Evolutionary conservation across 2,113 vertebrate species (phyloP), one percentile per base, ranked within the genome.

Genomic region (Gulo gulo): DNA sequence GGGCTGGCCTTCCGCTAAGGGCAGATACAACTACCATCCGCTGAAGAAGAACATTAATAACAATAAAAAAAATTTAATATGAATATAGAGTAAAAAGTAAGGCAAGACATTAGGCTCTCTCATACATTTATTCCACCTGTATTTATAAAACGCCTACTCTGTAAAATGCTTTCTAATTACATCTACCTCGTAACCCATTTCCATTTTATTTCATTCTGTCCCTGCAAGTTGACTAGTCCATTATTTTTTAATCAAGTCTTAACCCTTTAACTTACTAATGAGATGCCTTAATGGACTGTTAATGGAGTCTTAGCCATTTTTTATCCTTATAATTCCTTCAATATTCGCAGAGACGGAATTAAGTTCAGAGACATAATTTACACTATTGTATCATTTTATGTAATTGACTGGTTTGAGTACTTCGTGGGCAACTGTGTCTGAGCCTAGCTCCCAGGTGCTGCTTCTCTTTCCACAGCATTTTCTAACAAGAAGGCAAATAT

Each of bases 261-360:
- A 95, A 97, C 34, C 50, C 55, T 96, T 97, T 45, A 55, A 39
- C 57, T 15, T 93, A 26, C 18, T 45, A 85, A 88, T 31, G 42
- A 81, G 21, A 63, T n/a, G 24, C 23, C 47, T 65, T 94, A 47
- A 79, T 24, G 18, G 36, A n/a, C 7, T 61, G 16, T 2, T 45
- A 52, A 78, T 12, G 6, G 24, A 78, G 20, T 59, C 61, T 59
- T 15, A 8, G 31, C 14, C 31, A 63, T 83, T 78, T 24, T 88
- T 79, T 59, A 79, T 55, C n/a, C 34, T n/a, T 85, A 42, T 23
- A 74, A 79, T 69, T 0, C 3, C 65, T 34, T 84, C 36, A 79
- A 24, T 61, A 29, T 36, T 36, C 73, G 24, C 59, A 79, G 7
- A 63, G 59, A 84, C 39, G 13, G 63, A 93, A 88, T 85, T 55